A percentile compares a stretch with the other conserved stretches of the same genome.
phyloP scores from a whole-genome alignment of 2,888 invertebrate genomes.

The Adelognathus sp. region DNA sequence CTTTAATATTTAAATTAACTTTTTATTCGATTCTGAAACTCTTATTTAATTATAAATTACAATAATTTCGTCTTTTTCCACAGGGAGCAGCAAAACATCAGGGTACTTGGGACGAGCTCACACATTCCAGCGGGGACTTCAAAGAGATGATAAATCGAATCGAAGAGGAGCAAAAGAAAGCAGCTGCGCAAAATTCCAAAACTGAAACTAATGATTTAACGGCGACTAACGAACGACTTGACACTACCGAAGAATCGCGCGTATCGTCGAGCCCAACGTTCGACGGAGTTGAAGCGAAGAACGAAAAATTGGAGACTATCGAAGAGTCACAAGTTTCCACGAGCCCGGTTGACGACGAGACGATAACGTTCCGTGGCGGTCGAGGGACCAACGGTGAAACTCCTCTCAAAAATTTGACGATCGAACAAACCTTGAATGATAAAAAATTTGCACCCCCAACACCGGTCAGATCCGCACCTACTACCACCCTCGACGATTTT shows the following conservation, averaged over 20 bases:
- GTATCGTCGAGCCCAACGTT: no score
- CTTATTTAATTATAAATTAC: neutral
- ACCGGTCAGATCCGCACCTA: neutral
- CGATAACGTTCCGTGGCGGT: constrained; percentile 14
- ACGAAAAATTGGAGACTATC: neutral
- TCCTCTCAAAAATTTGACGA: neutral
- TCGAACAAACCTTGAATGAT: neutral
- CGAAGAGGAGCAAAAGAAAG: constrained; percentile 39
- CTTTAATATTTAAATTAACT: no score
- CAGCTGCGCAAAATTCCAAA: neutral
- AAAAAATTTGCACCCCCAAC: constrained; percentile 38
- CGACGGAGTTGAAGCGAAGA: neutral
- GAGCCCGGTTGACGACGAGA: constrained; percentile 5
- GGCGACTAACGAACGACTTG: neutral
- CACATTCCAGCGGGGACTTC: constrained; percentile 73
- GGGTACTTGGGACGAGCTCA: constrained; percentile 76
- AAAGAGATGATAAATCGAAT: constrained; percentile 58
- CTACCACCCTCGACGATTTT: constrained; percentile 14
- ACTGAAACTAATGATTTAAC: no score
- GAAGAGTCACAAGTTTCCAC: neutral
- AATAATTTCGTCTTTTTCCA: neutral
- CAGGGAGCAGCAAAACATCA: constrained; percentile 73
- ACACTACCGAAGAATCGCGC: neutral
- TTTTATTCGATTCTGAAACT: no score
- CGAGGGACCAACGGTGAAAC: neutral